Evolutionary conservation across 2,113 vertebrate genomes (phyloP), one percentile per base, ranked within the genome.

Genomic region (Alexandromys fortis): DNA sequence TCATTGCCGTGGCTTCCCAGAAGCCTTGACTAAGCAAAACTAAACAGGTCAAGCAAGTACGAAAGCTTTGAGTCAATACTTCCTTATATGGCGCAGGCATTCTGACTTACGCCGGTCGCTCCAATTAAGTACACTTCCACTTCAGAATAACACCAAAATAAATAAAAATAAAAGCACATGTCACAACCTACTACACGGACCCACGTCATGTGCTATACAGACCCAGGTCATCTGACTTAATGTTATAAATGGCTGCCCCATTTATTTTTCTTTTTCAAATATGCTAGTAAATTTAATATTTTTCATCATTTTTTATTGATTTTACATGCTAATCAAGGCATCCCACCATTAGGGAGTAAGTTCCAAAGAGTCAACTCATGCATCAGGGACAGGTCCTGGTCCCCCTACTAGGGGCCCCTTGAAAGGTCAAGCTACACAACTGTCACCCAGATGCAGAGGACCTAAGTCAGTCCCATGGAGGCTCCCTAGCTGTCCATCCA

Each of bases 11-110:
- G 11, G n/a, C 1, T 77, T 95, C 73, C 89, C 55, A 76, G 67
- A 47, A 68, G 30, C n/a, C 22, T 92, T 95, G n/a, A 88, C 28
- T 76, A 19, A 94, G 73, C 33, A 83, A 81, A 89, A 76, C 38
- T 65, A 52, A 82, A 45, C 0, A 38, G 22, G 55, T 49, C 68
- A 95, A 79, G 9, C 17, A n/a, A 30, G 28, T 16, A 38, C 61
- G 47, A 90, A 42, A 73, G 47, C 7, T 88, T 86, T 35, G 68
- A 92, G 42, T 45, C 4, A 49, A 28, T 7, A 55, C 58, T 61
- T 63, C 79, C 35, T 26, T n/a, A 83, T 1, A 47, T 42, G n/a
- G 63, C 2, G 9, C 33, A 95, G 28, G 13, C 85, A 68, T 68
- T 68, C 10, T 38, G 21, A 58, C 19, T 55, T 16, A 47, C 28